Percentiles rank a stretch among this genome's conserved stretches.
Conservation (phyloP, 1,140 invertebrate species). For the Andricus grossulariae region DNA sequence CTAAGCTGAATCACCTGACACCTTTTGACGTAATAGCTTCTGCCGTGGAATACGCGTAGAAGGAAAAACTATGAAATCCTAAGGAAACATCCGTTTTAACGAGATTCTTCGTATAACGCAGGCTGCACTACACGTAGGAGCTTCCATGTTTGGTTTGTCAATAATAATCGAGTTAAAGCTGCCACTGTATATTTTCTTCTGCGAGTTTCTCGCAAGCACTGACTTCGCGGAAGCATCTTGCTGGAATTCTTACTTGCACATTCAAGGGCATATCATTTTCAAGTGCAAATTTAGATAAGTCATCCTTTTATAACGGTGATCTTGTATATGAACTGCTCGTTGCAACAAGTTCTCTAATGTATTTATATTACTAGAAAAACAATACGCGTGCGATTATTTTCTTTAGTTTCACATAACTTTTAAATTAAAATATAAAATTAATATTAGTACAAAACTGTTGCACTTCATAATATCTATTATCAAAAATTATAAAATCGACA, state of each 20-base stretch:
- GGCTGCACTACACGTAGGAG: constrained; percentile 34
- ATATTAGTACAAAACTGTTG: no score
- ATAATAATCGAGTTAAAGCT: constrained; percentile 52
- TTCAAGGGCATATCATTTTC: constrained; percentile 23
- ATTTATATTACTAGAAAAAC: no score
- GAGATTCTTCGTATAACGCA: not conserved
- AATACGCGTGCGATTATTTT: no score
- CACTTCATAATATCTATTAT: no score
- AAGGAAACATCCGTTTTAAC: constrained; percentile 17
- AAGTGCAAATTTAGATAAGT: not conserved
- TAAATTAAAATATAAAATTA: no score
- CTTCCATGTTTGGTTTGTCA: constrained; percentile 51
- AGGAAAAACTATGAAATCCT: not conserved
- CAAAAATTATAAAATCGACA: no score
- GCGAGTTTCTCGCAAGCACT: constrained; percentile 37
- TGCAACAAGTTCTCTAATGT: no score
- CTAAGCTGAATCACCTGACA: no score
- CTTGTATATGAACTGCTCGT: not conserved
- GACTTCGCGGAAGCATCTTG: constrained; percentile 48
- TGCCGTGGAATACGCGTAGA: not conserved
- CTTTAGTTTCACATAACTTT: no score
- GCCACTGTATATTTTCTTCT: constrained; percentile 54
- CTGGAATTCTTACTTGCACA: constrained; percentile 33
- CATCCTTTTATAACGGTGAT: not conserved
- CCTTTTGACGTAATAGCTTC: no score